Evolutionary conservation across 2,113 vertebrate species (phyloP).

Genomic region (Burhinus bistriatus): DNA sequence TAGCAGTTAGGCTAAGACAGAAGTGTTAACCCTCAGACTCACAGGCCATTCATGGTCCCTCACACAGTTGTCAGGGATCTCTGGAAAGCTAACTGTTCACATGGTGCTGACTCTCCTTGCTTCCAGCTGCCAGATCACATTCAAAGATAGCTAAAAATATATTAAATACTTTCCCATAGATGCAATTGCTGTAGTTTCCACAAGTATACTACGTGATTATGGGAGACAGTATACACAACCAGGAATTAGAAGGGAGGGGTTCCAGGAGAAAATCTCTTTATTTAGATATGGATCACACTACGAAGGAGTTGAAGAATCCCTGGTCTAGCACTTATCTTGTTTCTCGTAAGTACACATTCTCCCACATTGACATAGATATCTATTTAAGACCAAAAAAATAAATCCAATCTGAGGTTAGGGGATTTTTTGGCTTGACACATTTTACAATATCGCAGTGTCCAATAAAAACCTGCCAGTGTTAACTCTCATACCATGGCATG

Average conservation of each 20-base stretch:
- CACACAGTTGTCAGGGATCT: constrained; percentile 13
- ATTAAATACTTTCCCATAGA: constrained; percentile 68
- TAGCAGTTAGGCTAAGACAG: background rate
- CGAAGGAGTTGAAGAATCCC: constrained; percentile 9
- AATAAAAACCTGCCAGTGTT: constrained; percentile 35
- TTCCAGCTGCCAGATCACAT: constrained; percentile 60
- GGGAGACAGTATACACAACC: background rate
- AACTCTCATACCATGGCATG: constrained; percentile 32
- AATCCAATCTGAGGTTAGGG: constrained; percentile 44
- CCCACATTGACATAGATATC: constrained; percentile 13
- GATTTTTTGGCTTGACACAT: constrained; percentile 45
- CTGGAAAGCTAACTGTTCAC: constrained; percentile 23
- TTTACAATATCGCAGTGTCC: constrained; percentile 38
- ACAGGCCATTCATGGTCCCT: background rate
- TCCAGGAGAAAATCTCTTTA: constrained; percentile 44
- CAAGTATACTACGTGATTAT: constrained; percentile 39
- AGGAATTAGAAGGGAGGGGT: constrained; percentile 55
- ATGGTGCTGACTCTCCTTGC: constrained; percentile 11
- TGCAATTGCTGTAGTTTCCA: constrained; percentile 63
- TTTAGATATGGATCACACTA: constrained; percentile 23
- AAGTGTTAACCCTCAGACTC: background rate
- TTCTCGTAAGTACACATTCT: constrained; percentile 33
- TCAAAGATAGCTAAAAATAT: constrained; percentile 66
- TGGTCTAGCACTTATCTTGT: constrained; percentile 34
- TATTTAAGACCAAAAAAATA: constrained; percentile 50